phyloP scores from a whole-genome alignment of 1,140 invertebrate species.

The Euglossa dilemma region DNA sequence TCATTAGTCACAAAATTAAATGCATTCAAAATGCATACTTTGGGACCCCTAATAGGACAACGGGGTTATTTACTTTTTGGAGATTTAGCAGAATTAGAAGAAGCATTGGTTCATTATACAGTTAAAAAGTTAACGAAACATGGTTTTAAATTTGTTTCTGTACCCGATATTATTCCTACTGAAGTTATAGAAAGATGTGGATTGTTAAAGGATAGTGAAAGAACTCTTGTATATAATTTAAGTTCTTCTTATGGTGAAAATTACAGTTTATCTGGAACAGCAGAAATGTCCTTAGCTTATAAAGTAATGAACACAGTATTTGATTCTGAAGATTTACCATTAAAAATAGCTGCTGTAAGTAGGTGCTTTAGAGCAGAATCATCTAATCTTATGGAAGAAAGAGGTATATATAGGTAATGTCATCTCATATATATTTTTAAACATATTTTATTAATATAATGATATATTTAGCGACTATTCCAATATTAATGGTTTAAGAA shows the following conservation, averaged over 20 bases:
- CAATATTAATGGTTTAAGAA: neutral
- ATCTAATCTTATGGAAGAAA: conserved; percentile 90
- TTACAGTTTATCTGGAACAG: conserved; percentile 95
- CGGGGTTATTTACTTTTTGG: conserved; percentile 91
- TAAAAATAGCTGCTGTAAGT: conserved; percentile 94
- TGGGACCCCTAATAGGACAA: conserved; percentile 89
- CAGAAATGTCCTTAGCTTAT: conserved; percentile 96
- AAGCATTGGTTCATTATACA: conserved; percentile 91
- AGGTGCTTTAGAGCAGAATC: conserved; percentile 96
- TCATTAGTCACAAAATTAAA: conserved; percentile 85
- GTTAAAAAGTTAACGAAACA: conserved; percentile 85
- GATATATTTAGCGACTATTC: neutral
- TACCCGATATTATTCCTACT: conserved; percentile 94
- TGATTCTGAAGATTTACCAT: conserved; percentile 84
- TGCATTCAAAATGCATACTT: conserved; percentile 86
- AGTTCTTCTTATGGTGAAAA: conserved; percentile 82
- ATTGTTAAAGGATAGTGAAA: conserved; percentile 89
- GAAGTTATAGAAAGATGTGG: conserved; percentile 94
- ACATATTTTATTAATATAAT: neutral
- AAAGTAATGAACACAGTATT: conserved; percentile 86
- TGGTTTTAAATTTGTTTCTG: conserved; percentile 92
- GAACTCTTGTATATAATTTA: conserved; percentile 87
- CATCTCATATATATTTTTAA: neutral
- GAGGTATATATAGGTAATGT: conserved; percentile 90
- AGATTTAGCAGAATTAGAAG: conserved; percentile 91